phyloP scores from a whole-genome alignment of 2,797 vertebrate species.

The Anguilla obscura region DNA sequence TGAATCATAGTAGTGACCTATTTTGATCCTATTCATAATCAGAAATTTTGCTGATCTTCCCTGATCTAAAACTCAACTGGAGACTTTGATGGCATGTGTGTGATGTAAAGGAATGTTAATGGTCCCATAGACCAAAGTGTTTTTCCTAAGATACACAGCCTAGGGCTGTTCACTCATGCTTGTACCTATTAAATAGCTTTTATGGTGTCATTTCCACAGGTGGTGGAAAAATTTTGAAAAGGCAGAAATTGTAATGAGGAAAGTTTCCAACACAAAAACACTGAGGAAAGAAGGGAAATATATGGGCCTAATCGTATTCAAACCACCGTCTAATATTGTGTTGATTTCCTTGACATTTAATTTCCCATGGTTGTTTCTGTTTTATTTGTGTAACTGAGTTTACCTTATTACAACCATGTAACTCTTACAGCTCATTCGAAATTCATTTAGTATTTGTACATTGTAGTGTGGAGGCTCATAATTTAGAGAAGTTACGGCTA shows the following conservation, averaged over 20 bases:
- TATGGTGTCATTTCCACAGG: constrained; percentile 3
- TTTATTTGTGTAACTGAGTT: background rate
- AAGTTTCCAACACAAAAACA: background rate
- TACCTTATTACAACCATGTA: background rate
- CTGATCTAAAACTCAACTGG: background rate
- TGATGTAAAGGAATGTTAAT: background rate
- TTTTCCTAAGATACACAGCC: background rate
- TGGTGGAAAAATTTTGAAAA: background rate
- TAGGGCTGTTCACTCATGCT: background rate
- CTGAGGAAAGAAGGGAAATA: background rate
- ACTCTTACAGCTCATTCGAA: background rate
- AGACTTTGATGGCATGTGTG: background rate
- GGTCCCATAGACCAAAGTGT: background rate
- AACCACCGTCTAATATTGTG: background rate
- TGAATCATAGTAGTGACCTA: background rate
- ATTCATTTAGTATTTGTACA: too few species aligned
- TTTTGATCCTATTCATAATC: background rate
- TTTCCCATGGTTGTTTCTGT: constrained; percentile 4
- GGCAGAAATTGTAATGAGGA: background rate
- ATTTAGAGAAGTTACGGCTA: background rate
- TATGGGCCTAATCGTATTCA: background rate
- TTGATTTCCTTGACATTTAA: background rate
- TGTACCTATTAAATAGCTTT: background rate
- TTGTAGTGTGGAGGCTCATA: background rate
- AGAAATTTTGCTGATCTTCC: background rate